Base-by-base conservation (phyloP, 2,113 vertebrate species). In the Phodopus roborovskii region DNA sequence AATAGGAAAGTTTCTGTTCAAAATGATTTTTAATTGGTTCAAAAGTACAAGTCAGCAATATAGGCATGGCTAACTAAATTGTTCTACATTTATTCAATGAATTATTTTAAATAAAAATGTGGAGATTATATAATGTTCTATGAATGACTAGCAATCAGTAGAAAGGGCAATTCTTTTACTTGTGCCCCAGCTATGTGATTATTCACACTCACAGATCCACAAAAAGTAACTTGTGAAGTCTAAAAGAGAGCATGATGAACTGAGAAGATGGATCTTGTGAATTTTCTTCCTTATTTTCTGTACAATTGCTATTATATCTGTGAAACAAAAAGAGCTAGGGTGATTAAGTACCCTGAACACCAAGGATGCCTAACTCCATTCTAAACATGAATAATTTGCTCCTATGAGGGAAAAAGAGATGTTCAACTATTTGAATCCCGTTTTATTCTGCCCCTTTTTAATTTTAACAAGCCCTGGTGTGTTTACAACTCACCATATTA, bases 51-150 rank as follows among this genome's bases (percentile, higher is more conserved):
- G 83, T 94, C 95, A 96, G 89, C 93, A 88, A 50, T 68, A 79
- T 24, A 66, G 79, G 68, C 84, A 81, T 75, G 73, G 64, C 83
- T 79, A 92, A 90, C 56, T 19, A 93, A 95, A 83, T 90, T 92
- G 92, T 81, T 95, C 62, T 53, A 81, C 86, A 95, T 89, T 94
- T 66, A 89, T 79, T 93, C 19, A 91, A 91, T 62, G 62, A 90
- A 58, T 94, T 88, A 86, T 91, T 96, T 94, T 90, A 95, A 96
- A 68, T 96, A 94, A 89, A 95, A 91, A 84, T 90, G 71, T 19
- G 15, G 96, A 71, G 68, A 62, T 91, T 9, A 53, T 73, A 78
- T 58, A 92, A 20, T 74, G 11, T 83, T 81, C 90, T 58, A 1
- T 70, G 93, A 93, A 81, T 92, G 22, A 71, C 48, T 42, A 79